A percentile compares a stretch with the other conserved stretches of the same genome.
These are phyloP conservation scores for Formica selysi DNA, from an alignment of 1,140 invertebrate species.

Conservation along the genomic window DNA sequence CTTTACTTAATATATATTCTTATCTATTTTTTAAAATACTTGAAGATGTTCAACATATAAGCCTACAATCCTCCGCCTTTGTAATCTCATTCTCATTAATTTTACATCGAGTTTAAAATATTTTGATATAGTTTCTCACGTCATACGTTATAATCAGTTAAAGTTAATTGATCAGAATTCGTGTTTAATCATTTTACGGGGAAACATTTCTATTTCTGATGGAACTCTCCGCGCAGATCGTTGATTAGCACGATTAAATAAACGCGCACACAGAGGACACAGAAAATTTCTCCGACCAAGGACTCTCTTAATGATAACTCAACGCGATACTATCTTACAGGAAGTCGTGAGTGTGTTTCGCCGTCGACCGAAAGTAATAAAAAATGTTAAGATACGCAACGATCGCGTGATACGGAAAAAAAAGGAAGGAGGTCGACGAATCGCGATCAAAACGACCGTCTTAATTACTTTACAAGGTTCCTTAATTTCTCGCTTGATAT, in stretches of 20 bases:
- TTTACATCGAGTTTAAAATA: background rate
- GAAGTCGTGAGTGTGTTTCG: slow-evolving; percentile 65
- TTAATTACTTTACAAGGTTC: slow-evolving; percentile 63
- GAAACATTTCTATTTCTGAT: slow-evolving; percentile 49
- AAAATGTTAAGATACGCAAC: slow-evolving; percentile 60
- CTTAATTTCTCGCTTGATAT: slow-evolving; percentile 36
- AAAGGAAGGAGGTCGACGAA: slow-evolving; percentile 67
- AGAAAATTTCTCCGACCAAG: slow-evolving; percentile 70
- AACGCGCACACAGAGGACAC: slow-evolving; percentile 52
- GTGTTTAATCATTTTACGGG: slow-evolving; percentile 30
- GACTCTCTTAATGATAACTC: slow-evolving; percentile 68
- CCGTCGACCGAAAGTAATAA: slow-evolving; percentile 52
- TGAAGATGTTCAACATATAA: too few species aligned
- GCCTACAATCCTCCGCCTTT: background rate
- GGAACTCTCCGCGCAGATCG: background rate
- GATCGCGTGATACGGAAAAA: slow-evolving; percentile 64
- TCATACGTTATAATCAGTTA: background rate
- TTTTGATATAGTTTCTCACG: background rate
- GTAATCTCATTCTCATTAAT: slow-evolving; percentile 3
- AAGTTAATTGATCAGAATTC: background rate
- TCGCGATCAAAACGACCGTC: slow-evolving; percentile 67
- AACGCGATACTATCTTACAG: slow-evolving; percentile 67
- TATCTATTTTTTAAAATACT: too few species aligned
- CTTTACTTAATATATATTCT: too few species aligned
- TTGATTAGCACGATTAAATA: slow-evolving; percentile 57